Percentiles rank a stretch among this genome's conserved stretches.
phyloP scores from a whole-genome alignment of 2,888 invertebrate genomes.

The Chesias legatella region DNA sequence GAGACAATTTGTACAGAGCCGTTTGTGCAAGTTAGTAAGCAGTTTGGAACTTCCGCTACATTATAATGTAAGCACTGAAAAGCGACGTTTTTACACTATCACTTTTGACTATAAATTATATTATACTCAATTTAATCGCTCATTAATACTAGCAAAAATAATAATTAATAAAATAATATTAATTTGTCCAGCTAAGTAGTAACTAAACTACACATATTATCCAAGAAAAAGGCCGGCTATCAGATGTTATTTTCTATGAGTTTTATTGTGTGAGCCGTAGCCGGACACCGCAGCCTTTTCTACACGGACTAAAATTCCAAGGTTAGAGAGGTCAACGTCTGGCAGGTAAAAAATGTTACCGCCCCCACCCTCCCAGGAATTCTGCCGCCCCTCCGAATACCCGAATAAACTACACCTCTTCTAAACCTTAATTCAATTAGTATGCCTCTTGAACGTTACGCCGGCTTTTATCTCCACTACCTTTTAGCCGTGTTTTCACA shows the following conservation, averaged over 20 bases:
- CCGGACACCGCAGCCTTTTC: conserved; percentile 5
- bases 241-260: no score
- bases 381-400: conserved; percentile 44
- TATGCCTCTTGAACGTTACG: conserved; percentile 24
- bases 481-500: conserved; percentile 8
- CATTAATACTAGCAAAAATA: no score
- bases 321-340: conserved; percentile 73
- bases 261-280: no score
- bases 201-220: no score
- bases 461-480: conserved; percentile 15
- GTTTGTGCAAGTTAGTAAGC: conserved; percentile 3
- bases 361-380: conserved; percentile 39
- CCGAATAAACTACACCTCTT: conserved; percentile 58
- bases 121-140: no score
- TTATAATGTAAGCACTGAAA: background rate
- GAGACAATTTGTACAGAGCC: conserved; percentile 3
- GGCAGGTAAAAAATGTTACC: conserved; percentile 53
- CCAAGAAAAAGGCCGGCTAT: no score
- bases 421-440: conserved; percentile 32
- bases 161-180: no score
- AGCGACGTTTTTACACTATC: no score
- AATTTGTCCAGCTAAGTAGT: no score
- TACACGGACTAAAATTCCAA: conserved; percentile 50
- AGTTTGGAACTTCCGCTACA: background rate
- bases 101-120: no score